Evolutionary conservation across 2,797 vertebrate genomes (phyloP), one percentile per base, ranked within the genome.

Genomic region (Buphagus erythrorhynchus): DNA sequence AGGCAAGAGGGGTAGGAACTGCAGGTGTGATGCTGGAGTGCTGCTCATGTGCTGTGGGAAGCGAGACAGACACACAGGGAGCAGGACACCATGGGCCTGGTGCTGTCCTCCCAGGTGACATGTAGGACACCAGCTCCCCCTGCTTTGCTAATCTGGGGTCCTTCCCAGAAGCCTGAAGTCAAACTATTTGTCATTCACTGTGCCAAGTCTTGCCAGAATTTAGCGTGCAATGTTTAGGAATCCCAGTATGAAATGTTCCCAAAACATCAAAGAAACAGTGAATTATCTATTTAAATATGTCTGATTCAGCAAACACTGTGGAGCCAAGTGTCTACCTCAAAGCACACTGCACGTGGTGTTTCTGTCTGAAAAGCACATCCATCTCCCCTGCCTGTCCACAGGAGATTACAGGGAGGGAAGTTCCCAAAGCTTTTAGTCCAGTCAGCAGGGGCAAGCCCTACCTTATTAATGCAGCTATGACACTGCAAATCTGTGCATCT

Each of bases 41-140:
- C 42, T 43, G 80, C 48, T 62, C 0, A 0, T 28, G 63, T 4
- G 16, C 68, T 13, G 51, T 0, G 0, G 42, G 45, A 66, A 25
- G 55, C 0, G 0, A 72, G 38, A 18, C 0, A 0, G 55, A 28
- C 2, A 8, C 46, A 33, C 0, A 1, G 48, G 4, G 6, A 78
- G 61, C 31, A 46, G 76, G 54, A 52, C 1, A 1, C 61, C 58
- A 57, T 22, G 24, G 0, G 2, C 25, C 71, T 48, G 75, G 13
- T n/a, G n/a, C 69, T 72, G 16, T 29, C 22, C 33, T 59, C 57
- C 79, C 74, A 38, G 58, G 9, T 31, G 24, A 80, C 49, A 24
- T 1, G 28, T 3, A 33, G 75, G 43, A 62, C 59, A 74, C 19
- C 49, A 57, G 43, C 40, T 87, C 66, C 43, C 21, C 16, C 49